phyloP scores from a whole-genome alignment of 1,140 invertebrate genomes.

The Magallana gigas region DNA sequence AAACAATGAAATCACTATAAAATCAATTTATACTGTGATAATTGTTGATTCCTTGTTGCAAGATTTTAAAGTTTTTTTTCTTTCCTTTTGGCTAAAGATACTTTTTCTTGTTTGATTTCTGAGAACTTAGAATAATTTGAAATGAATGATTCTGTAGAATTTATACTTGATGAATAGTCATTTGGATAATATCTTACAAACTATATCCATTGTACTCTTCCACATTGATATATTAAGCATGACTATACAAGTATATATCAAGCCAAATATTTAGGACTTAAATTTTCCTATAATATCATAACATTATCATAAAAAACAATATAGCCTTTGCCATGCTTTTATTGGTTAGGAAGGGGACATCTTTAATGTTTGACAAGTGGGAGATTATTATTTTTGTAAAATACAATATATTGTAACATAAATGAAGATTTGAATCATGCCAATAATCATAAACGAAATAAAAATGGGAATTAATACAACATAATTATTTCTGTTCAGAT shows the following conservation, averaged over 20 bases:
- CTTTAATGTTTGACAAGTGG: background rate
- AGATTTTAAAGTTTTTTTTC: no score
- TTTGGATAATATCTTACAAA: background rate
- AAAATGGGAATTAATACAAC: background rate
- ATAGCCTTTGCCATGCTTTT: conserved; percentile 11
- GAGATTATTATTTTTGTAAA: background rate
- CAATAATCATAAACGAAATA: background rate
- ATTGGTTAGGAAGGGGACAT: background rate
- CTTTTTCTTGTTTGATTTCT: no score
- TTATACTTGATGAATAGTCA: background rate
- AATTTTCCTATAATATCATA: background rate
- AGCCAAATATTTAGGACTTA: background rate
- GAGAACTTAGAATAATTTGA: no score
- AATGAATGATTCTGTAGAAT: no score
- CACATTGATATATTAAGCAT: no score
- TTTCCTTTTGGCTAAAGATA: no score
- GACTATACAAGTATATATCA: no score
- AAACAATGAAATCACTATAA: background rate
- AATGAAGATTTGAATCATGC: background rate
- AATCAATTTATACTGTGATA: background rate
- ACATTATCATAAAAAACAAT: background rate
- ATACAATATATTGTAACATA: background rate
- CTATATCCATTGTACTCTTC: background rate
- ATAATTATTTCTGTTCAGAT: no score
- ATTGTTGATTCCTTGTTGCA: no score